Base-by-base conservation (phyloP, 2,888 invertebrate genomes). In the Holacanthella duospinosa region DNA sequence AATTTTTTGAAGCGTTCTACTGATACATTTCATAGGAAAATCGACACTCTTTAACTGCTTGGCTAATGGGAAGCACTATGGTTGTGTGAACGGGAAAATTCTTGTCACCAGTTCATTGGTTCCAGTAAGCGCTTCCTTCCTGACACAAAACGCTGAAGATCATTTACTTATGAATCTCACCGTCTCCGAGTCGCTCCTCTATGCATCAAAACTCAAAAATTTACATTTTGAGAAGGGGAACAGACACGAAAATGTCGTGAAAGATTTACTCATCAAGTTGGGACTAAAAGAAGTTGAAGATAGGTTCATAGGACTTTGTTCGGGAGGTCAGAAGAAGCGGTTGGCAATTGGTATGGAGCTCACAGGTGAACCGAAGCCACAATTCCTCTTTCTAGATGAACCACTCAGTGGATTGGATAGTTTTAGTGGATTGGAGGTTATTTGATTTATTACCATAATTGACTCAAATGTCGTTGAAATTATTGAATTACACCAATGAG, bases 291-390 rank as follows among this genome's bases (percentile, higher is more conserved):
- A 29, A 2, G 58, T 53, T 16, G 54, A 54, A 26, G 36, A 63
- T 36, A 64, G 54, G 24, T 3, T n/a, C 0, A 62, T 65, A 1
- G 60, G 24, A 19, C 55, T 44, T n/a, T 65, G 63, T 26, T 67
- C 67, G 1, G 65, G 63, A 4, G 67, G 67, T 6, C 59, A 67
- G 25, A 67, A 58, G 43, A 67, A 67, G 57, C 28, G 67, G 27
- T 21, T 67, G 36, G 67, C 67, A 19, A 58, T 67, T 48, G 65
- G 65, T 3, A 6, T 63, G 55, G 67, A 67, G 28, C 53, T 67
- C 44, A 44, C 63, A 9, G 53, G 43, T 12, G 59, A 43, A 29
- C 12, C 54, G 19, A 67, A 65, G 43, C 67, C 67, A 4, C 56
- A 67, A 59, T 61, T 65, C 54, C 53, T 67, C 1, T 54, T 67